Conservation (phyloP, 2,113 vertebrate genomes). For the Leucopsar rothschildi region DNA sequence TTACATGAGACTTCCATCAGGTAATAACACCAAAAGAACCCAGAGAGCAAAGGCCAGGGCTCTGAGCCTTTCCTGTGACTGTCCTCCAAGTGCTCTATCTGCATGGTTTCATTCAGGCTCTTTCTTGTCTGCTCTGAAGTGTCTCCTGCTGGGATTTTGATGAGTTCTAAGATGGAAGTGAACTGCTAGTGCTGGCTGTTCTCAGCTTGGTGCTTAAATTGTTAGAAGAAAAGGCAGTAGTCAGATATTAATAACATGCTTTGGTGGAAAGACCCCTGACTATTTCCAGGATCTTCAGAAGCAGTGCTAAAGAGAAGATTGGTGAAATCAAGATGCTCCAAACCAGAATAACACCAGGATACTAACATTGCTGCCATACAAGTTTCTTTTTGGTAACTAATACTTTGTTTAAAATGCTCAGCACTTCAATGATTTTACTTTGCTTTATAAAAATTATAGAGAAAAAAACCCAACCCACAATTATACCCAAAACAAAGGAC, state of each 20-base stretch:
- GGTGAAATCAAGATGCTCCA: neutral
- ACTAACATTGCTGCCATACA: neutral
- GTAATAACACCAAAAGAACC: neutral
- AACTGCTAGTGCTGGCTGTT: neutral
- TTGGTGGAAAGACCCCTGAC: neutral
- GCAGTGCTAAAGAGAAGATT: neutral
- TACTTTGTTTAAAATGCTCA: neutral
- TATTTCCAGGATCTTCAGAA: neutral
- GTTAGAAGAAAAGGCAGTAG: neutral
- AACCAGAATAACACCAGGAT: neutral
- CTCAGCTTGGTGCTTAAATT: neutral
- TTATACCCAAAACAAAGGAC: conserved; percentile 31
- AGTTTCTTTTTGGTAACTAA: neutral
- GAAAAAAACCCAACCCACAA: neutral
- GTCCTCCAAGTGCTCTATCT: neutral
- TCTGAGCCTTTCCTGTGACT: neutral
- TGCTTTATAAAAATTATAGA: neutral
- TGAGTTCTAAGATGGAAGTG: neutral
- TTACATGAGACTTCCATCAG: neutral
- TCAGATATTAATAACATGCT: neutral
- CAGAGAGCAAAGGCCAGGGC: neutral
- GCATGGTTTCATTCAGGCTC: neutral
- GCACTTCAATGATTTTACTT: neutral
- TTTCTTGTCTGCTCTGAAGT: neutral
- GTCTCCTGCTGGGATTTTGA: neutral